Base-by-base conservation (phyloP, 2,113 vertebrate species). In the Cacatua alba region DNA sequence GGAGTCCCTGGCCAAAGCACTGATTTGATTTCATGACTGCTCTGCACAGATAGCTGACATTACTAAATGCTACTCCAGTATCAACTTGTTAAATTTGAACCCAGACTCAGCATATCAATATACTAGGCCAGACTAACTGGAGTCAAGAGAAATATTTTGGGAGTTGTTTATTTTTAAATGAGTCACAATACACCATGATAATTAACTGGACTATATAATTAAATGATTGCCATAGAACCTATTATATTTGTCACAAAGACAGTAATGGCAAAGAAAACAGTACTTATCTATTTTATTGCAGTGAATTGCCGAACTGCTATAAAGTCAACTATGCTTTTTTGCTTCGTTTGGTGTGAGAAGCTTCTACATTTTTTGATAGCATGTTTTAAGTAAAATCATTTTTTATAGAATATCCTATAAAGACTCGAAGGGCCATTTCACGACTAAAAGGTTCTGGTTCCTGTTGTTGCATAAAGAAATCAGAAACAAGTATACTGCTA, bases 71-170 rank as follows among this genome's bases (percentile, higher is more conserved):
- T 98, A 97, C 98, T 99, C 98, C 98, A 97, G 98, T 99, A 98
- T 99, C 98, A 99, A 96, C 98, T 98, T 97, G 98, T 99, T 99
- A 99, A 99, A 99, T 99, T 98, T 98, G 99, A 99, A 98, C 98
- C 97, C 98, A 97, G 96, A 98, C 97, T 97, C 98, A 97, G 98
- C 97, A 96, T 98, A 98, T 98, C 97, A 98, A 95, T 98, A 98
- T 97, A 97, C 97, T 97, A 97, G 97, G 98, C 97, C 98, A 99
- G 99, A 99, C 99, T 98, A 99, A 98, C 98, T 99, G 99, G 99
- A 99, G 99, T 99, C 99, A 98, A 98, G 97, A 96, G 97, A 98
- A 98, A 98, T 99, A 99, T 99, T 99, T 99, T 98, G 96, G 98
- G 98, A 98, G 97, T 96, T 97, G 98, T 98, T 99, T 99, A 99